phyloP scores from a whole-genome alignment of 1,140 invertebrate genomes.

The Magallana gigas region DNA sequence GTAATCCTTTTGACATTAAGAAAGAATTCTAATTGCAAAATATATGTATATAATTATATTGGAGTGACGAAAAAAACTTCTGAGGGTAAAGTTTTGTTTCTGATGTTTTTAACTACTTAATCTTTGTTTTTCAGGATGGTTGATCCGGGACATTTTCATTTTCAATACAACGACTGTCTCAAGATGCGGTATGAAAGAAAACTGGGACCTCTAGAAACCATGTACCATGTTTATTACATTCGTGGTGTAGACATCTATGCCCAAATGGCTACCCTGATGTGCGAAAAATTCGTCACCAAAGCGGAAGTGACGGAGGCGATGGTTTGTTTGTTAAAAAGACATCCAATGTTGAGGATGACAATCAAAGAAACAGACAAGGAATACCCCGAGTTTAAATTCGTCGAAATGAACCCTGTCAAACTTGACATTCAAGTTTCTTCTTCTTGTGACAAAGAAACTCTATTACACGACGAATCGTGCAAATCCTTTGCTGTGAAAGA shows the following conservation, averaged over 20 bases:
- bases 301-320: conserved; percentile 33
- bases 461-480: conserved; percentile 19
- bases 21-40: too few relatives aligned
- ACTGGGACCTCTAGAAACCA: conserved; percentile 46
- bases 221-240: conserved; percentile 49
- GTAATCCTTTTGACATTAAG: too few relatives aligned
- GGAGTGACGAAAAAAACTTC: too few relatives aligned
- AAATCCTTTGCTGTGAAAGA: conserved; percentile 21
- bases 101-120: neutral
- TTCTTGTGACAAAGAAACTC: conserved; percentile 10
- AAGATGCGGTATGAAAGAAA: conserved; percentile 21
- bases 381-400: conserved; percentile 23
- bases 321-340: conserved; percentile 43
- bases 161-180: neutral
- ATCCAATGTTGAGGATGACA: conserved; percentile 47
- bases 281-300: neutral
- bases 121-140: neutral
- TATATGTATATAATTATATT: too few relatives aligned
- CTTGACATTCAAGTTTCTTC: conserved; percentile 28
- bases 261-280: conserved; percentile 39
- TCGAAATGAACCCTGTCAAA: conserved; percentile 38
- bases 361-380: neutral
- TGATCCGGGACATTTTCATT: neutral
- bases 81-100: too few relatives aligned
- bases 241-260: conserved; percentile 49